Base-by-base conservation (phyloP, 2,888 invertebrate species). In the Eilema sororculum region DNA sequence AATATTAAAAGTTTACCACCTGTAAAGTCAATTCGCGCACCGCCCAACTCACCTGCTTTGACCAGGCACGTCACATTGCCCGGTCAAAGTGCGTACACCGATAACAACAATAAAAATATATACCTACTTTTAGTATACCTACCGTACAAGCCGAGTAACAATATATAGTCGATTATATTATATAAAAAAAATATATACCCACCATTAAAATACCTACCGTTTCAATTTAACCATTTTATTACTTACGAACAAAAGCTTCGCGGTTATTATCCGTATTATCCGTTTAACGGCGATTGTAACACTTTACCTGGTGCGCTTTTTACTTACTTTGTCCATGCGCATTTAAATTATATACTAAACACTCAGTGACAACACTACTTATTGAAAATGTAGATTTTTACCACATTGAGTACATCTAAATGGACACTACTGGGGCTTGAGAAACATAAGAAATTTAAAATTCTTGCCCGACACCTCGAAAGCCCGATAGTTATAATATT, bases 181-280 rank as follows among this genome's bases (percentile, higher is more conserved):
- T 52, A 41, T 13, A 76, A 75, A 74, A 74, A n/a, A 70, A 37
- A 68, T 33, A 60, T 20, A 89, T 89, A 90, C 90, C 90, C 86
- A 90, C 90, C 90, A 85, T 86, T 67, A 60, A 41, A 61, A 85
- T 90, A 92, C 93, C 92, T 89, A 93, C 92, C 91, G 87, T 86
- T 68, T 58, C 22, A 72, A 82, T 68, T 72, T 73, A 61, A 80
- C 75, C 80, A 73, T 28, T 56, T 73, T 68, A 67, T 81, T 82
- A 83, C 85, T 86, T 84, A 87, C 80, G 75, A 78, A 71, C 41
- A 76, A 76, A 79, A 60, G 60, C 28, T 28, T 76, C 83, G 84
- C 71, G 73, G 75, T 69, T 72, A 52, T 57, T 71, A 60, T 76
- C 77, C 73, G 72, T 79, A 65, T 56, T 75, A 76, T 80, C 82